Conservation (phyloP, 64 coral and sea anemone genomes). For the Stylophora pistillata region DNA sequence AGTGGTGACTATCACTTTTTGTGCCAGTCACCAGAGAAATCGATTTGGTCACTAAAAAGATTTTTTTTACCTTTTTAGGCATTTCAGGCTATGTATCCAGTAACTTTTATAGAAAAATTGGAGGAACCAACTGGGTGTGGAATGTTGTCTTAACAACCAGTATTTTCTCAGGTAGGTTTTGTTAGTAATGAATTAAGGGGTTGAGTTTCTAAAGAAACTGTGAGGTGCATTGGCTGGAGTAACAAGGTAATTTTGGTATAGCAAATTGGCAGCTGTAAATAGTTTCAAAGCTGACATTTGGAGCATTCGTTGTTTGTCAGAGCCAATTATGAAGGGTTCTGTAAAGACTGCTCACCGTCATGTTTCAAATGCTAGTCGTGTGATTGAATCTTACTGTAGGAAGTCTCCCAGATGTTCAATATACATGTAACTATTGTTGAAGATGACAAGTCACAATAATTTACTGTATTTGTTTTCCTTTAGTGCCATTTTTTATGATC, state of each 20-base stretch:
- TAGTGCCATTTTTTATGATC: slow-evolving; percentile 96
- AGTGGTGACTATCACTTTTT: background rate
- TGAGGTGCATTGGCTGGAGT: background rate
- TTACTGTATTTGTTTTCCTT: slow-evolving; percentile 10
- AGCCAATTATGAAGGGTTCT: too few relatives aligned
- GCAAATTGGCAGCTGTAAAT: too few relatives aligned
- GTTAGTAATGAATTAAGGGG: background rate
- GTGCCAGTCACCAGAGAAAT: background rate
- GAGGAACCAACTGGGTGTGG: slow-evolving; percentile 99
- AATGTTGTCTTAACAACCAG: slow-evolving; percentile 87
- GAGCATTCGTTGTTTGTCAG: too few relatives aligned
- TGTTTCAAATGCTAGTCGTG: too few relatives aligned
- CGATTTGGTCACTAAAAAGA: background rate
- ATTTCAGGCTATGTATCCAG: slow-evolving; percentile 93
- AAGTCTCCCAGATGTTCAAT: background rate
- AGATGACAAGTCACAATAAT: background rate
- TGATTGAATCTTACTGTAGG: too few relatives aligned
- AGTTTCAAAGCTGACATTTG: too few relatives aligned
- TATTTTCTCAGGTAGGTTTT: slow-evolving; percentile 79
- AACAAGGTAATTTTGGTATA: too few relatives aligned
- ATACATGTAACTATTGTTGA: background rate
- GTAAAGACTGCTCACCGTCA: too few relatives aligned
- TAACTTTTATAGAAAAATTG: slow-evolving; percentile 94
- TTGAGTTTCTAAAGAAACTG: background rate
- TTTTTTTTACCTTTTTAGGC: slow-evolving; percentile 51